Evolutionary conservation across 2,888 invertebrate species (phyloP), one percentile per base, ranked within the genome.

Genomic region (Ptilodon capucinus): DNA sequence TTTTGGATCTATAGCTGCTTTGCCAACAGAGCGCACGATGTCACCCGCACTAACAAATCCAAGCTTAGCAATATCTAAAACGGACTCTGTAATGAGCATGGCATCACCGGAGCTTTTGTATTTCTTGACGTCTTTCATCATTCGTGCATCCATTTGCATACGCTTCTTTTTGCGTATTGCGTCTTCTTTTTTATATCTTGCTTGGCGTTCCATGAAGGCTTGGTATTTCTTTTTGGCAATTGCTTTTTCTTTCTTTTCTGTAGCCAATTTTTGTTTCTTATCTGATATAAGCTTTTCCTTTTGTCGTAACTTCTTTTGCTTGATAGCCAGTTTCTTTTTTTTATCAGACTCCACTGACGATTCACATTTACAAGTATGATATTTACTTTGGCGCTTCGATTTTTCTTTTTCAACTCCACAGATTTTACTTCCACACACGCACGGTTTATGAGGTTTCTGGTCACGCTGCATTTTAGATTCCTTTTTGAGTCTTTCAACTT

Each of bases 71-170:
- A 58, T 44, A 39, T 63, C 58, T 16, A 59, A 21, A 13, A 48
- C 6, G 18, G 75, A 68, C 47, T 76, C 74, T 6, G 65, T 51
- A 2, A 60, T 38, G 16, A 71, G 49, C 4, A 51, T 9, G 3
- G 44, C 3, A 32, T 70, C 69, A 47, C 51, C 34, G 3, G 57
- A 41, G 7, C 60, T 45, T 46, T 57, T 67, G 28, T 35, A 42
- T 43, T 49, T 55, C 23, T 51, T 44, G 2, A 62, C 46, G 46
- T 53, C 59, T 30, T 48, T 51, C 14, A 62, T 56, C 44, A 60
- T 49, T 41, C 38, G 18, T 40, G 39, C 56, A 8, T 64, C 51
- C 11, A 40, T 41, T 47, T 51, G 49, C 8, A 25, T 38, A 23
- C 65, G 60, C 45, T 46, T 45, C 36, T 44, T 53, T 23, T 21